Base-by-base conservation (phyloP, 2,888 invertebrate species). In the Sphecodes monilicornis region DNA sequence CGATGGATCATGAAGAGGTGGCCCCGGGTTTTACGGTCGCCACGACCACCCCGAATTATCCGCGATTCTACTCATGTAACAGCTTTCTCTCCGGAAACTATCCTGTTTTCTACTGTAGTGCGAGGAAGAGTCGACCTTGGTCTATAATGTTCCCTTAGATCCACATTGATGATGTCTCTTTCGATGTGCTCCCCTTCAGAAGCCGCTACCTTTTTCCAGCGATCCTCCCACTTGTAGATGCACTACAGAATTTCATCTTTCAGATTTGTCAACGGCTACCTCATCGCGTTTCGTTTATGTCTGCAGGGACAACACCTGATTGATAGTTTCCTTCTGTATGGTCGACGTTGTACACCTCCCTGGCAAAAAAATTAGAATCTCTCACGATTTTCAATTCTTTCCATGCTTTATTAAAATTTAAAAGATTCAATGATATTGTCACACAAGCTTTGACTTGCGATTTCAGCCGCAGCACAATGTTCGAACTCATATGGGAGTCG, bases 41-140 rank as follows among this genome's bases (percentile, higher is more conserved):
- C 32, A 50, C 75, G 82, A 89, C 86, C 89, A 88, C 83, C 84
- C 80, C 80, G 82, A 81, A 83, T 86, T 82, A 71, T 85, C 54
- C 50, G 22, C 78, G 72, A 72, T 73, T 50, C 64, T 69, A 41
- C n/a, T 66, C 32, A 11, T 50, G 29, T 5, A 6, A 8, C 6
- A 22, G 6, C 29, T 18, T 60, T 29, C 29, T 29, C 6, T 16
- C 16, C 8, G 16, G 29, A 6, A 26, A 57, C 2, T 60, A 29
- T 29, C 6, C 60, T 50, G 22, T 50, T 50, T 8, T 22, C 22
- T 22, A 8, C 18, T 6, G 46, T 18, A 18, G 1, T 1, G 6
- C 46, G 46, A 50, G 8, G 10, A 50, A 50, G 18, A 46, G 2
- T 22, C 50, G 10, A 50, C 10, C n/a, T 50, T 1, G n/a, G 1